A percentile compares a stretch with the other conserved stretches of the same genome.
Conservation (phyloP, 2,797 vertebrate genomes). For the Melanotaenia trifasciata region DNA sequence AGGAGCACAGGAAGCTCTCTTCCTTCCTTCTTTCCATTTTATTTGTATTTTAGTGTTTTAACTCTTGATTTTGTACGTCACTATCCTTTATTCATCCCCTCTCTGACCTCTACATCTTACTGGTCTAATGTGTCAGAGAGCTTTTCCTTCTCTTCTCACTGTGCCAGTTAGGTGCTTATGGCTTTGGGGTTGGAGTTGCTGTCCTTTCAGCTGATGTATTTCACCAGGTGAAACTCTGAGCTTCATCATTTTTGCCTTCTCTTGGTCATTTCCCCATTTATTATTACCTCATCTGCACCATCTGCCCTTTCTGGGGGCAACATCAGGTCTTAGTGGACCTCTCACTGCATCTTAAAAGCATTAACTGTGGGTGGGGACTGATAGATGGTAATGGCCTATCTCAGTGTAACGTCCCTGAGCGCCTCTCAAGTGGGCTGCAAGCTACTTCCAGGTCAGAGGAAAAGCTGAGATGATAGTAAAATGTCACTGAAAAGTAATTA, state of each 20-base stretch:
- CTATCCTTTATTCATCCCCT: constrained; percentile 55
- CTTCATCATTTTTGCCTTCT: constrained; percentile 74
- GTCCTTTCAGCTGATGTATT: constrained; percentile 74
- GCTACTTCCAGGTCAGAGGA: constrained; percentile 71
- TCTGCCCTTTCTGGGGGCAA: constrained; percentile 75
- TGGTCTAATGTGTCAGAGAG: constrained; percentile 62
- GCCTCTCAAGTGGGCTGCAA: constrained; percentile 66
- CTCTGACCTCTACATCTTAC: constrained; percentile 64
- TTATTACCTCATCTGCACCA: constrained; percentile 80
- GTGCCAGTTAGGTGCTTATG: constrained; percentile 61
- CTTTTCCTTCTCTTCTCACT: constrained; percentile 52
- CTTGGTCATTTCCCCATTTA: constrained; percentile 77
- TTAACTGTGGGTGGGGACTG: constrained; percentile 77
- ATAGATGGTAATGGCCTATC: constrained; percentile 80
- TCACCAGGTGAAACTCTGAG: constrained; percentile 69
- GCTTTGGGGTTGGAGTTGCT: constrained; percentile 56
- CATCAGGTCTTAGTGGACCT: constrained; percentile 70
- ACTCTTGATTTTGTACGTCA: constrained; percentile 66
- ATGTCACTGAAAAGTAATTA: constrained; percentile 53
- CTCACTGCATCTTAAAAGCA: constrained; percentile 81
- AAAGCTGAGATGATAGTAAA: constrained; percentile 62
- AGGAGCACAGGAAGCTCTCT: constrained; percentile 66
- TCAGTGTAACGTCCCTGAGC: constrained; percentile 72
- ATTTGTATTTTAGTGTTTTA: constrained; percentile 65
- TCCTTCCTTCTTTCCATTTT: constrained; percentile 48